A percentile compares a stretch with the other conserved stretches of the same genome.
phyloP scores from a whole-genome alignment of 2,888 invertebrate genomes.

The Parelbella ahira region DNA sequence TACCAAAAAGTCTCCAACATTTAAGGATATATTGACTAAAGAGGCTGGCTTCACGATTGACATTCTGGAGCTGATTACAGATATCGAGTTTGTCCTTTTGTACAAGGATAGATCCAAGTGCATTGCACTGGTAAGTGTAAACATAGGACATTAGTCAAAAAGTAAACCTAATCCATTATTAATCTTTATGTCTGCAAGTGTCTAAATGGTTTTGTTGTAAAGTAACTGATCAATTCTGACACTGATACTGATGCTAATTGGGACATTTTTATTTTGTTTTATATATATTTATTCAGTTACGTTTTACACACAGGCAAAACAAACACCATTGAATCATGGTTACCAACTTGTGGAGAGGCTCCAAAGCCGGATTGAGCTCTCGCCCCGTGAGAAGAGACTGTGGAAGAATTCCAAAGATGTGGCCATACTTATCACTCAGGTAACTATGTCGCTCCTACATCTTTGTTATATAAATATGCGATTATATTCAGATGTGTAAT shows the following conservation, averaged over 20 bases:
- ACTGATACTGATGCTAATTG: no score
- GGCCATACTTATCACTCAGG: conserved; percentile 69
- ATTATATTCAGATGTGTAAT: no score
- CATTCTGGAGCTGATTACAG: conserved; percentile 58
- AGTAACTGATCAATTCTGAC: no score
- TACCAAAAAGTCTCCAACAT: conserved; percentile 31
- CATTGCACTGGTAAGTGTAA: conserved; percentile 67
- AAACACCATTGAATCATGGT: conserved; percentile 51
- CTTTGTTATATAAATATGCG: no score
- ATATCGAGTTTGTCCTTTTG: conserved; percentile 65
- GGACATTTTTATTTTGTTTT: no score
- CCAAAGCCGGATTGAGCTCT: conserved; percentile 51
- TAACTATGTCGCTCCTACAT: no score
- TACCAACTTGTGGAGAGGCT: conserved; percentile 61
- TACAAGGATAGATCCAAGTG: conserved; percentile 54
- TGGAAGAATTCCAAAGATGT: conserved; percentile 74
- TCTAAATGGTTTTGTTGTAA: no score
- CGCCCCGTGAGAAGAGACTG: conserved; percentile 62
- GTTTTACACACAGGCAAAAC: conserved; percentile 67
- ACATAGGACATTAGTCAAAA: no score
- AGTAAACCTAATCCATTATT: no score
- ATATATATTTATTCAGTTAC: no score
- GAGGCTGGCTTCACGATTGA: conserved; percentile 64
- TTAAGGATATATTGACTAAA: conserved; percentile 43
- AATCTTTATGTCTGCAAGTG: no score